phyloP scores from a whole-genome alignment of 2,888 invertebrate species.

The Cybosia mesomella region DNA sequence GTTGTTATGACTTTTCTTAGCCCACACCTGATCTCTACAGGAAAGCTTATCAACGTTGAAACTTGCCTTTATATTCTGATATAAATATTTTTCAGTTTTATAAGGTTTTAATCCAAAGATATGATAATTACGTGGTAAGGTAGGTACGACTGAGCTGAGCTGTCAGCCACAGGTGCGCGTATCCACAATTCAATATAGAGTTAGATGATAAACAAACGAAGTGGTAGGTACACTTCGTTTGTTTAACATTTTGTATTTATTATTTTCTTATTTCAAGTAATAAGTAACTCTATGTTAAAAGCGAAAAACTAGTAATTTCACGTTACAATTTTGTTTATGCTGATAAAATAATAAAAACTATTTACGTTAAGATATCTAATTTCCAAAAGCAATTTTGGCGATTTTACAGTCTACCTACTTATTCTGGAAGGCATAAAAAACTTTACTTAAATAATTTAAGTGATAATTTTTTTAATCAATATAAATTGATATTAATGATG shows the following conservation, averaged over 20 bases:
- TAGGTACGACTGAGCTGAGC: not conserved
- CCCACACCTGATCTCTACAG: conserved; percentile 23
- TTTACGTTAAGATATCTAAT: not conserved
- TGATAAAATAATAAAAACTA: not conserved
- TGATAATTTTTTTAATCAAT: too few relatives aligned
- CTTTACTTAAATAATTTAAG: not conserved
- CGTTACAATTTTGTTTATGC: not conserved
- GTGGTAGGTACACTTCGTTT: conserved; percentile 6
- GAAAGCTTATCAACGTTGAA: conserved; percentile 11
- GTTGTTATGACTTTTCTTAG: conserved; percentile 15
- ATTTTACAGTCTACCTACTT: not conserved
- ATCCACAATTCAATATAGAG: conserved; percentile 1
- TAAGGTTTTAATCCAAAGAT: conserved; percentile 12
- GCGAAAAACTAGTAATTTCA: not conserved
- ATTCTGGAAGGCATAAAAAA: not conserved
- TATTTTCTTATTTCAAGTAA: conserved; percentile 10
- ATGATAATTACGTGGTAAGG: not conserved
- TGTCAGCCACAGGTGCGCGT: conserved; percentile 10
- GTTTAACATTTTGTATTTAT: conserved; percentile 19
- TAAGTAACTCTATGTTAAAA: conserved; percentile 5
- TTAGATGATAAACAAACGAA: conserved; percentile 18
- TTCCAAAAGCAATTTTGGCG: not conserved
- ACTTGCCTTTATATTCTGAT: conserved; percentile 15
- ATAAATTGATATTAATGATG: too few relatives aligned
- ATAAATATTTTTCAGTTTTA: conserved; percentile 20